Evolutionary conservation across 1,140 invertebrate genomes (phyloP).

Genomic region (Temnothorax nylanderi): DNA sequence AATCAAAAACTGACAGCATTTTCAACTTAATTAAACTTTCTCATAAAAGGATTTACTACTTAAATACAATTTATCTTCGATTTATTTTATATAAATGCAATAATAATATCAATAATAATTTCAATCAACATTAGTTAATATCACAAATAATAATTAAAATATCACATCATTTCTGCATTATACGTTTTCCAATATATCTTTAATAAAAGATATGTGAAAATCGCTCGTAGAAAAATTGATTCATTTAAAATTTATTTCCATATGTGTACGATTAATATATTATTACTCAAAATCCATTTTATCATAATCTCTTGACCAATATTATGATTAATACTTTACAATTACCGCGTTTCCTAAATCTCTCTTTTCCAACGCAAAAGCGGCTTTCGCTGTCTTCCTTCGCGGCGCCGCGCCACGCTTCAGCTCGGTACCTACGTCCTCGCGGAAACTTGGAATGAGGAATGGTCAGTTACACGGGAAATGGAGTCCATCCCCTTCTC

Average conservation of each 20-base stretch:
- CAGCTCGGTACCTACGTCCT: constrained; percentile 1
- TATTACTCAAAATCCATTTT: not conserved
- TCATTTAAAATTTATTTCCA: not conserved
- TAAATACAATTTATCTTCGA: not conserved
- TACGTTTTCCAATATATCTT: not conserved
- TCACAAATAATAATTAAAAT: not conserved
- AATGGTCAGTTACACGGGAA: constrained; percentile 78
- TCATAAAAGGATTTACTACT: not conserved
- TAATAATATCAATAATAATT: not conserved
- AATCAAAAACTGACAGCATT: not conserved
- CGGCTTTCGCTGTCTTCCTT: not conserved
- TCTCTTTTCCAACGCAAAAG: not conserved
- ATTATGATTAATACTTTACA: not conserved
- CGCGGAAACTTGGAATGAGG: constrained; percentile 72
- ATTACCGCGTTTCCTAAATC: not conserved
- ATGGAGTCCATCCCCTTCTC: constrained; percentile 50
- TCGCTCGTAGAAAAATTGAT: not conserved
- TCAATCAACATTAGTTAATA: constrained; percentile 8
- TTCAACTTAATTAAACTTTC: not conserved
- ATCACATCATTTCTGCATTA: not conserved
- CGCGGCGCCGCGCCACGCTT: not conserved
- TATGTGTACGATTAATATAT: not conserved
- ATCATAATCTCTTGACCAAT: not conserved
- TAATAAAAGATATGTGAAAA: not conserved
- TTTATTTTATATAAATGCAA: not conserved